Conservation (phyloP, 2,113 vertebrate species). For the Martes martes region DNA sequence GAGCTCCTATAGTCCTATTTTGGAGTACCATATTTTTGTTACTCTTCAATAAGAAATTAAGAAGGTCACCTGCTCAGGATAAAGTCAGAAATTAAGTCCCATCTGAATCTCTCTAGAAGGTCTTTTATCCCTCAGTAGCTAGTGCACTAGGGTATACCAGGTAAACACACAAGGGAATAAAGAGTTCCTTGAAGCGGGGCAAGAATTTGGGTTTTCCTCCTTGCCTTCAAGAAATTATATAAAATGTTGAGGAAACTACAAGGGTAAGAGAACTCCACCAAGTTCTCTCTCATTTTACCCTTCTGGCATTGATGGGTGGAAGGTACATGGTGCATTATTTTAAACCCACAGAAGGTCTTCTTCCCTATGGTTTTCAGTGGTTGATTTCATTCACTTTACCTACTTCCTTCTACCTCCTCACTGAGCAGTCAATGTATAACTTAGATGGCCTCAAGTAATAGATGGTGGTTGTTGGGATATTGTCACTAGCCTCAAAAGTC, state of each 20-base stretch:
- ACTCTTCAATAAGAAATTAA: background rate
- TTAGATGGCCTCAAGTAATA: background rate
- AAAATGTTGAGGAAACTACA: background rate
- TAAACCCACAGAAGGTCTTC: background rate
- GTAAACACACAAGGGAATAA: background rate
- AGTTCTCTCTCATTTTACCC: background rate
- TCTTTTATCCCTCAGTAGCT: background rate
- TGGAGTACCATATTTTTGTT: background rate
- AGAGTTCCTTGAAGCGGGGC: background rate
- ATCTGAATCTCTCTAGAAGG: background rate
- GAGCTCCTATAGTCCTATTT: background rate
- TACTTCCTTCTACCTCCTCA: background rate
- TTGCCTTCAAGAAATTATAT: background rate
- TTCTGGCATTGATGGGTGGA: background rate
- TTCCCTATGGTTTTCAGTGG: background rate
- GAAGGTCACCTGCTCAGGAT: background rate
- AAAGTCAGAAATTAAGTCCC: background rate
- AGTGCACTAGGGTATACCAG: background rate
- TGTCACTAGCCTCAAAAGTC: background rate
- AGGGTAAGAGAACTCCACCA: background rate
- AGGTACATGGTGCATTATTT: background rate
- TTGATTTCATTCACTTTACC: background rate
- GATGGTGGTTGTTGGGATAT: background rate
- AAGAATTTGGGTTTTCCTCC: background rate
- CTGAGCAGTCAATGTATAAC: background rate